Evolutionary conservation across 2,797 vertebrate species (phyloP).

Genomic region (Lutjanus argentimaculatus): DNA sequence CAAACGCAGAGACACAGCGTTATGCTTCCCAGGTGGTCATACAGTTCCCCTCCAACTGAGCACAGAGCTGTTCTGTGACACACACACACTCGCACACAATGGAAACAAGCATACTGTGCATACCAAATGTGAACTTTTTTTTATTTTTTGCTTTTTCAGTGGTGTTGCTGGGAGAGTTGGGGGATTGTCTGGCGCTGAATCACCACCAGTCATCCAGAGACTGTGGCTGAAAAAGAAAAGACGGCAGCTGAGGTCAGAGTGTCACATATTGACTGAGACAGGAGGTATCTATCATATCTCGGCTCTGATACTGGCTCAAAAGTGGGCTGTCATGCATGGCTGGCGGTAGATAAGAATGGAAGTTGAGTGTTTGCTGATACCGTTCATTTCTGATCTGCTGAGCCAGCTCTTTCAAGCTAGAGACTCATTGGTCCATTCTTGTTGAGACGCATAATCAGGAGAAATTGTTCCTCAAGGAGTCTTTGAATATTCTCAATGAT

Average conservation of each 20-base stretch:
- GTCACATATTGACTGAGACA: conserved; percentile 15
- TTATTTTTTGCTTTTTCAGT: background rate
- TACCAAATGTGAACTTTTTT: background rate
- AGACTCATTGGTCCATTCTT: conserved; percentile 7
- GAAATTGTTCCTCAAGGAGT: background rate
- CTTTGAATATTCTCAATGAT: conserved; percentile 8
- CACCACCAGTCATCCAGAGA: background rate
- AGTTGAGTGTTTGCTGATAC: conserved; percentile 40
- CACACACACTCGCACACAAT: background rate
- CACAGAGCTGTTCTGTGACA: background rate
- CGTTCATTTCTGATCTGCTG: conserved; percentile 36
- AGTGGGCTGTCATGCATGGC: background rate
- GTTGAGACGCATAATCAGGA: conserved; percentile 24
- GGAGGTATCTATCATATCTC: background rate
- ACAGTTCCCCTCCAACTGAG: background rate
- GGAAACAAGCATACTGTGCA: background rate
- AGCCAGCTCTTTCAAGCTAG: conserved; percentile 1
- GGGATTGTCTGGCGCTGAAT: background rate
- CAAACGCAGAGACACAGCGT: background rate
- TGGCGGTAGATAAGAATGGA: conserved; percentile 1
- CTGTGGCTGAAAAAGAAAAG: background rate
- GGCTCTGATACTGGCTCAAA: background rate
- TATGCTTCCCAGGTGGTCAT: conserved; percentile 13
- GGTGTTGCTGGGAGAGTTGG: background rate
- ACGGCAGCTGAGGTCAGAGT: conserved; percentile 19